Percentiles rank a stretch among this genome's conserved stretches.
Conservation (phyloP, 1,140 invertebrate genomes). For the Tetramorium alpestre region DNA sequence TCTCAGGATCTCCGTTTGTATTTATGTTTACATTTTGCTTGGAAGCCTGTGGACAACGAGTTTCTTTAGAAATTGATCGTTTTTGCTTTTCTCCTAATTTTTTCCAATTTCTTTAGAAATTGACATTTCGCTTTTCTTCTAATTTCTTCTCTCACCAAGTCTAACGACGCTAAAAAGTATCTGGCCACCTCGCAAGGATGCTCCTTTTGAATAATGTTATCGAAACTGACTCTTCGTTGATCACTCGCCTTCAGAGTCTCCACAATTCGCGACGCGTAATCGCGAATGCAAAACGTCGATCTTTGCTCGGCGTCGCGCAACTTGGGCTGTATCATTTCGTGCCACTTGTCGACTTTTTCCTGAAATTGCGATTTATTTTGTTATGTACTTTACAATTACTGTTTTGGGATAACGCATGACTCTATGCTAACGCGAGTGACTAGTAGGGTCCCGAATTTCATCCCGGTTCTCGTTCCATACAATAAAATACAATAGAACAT, state of each 20-base stretch:
- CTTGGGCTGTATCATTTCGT: conserved; percentile 77
- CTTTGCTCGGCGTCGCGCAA: conserved; percentile 75
- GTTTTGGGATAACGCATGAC: background rate
- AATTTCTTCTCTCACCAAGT: conserved; percentile 73
- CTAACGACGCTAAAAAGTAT: conserved; percentile 80
- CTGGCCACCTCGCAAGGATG: conserved; percentile 77
- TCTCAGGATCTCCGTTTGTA: background rate
- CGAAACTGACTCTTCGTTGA: conserved; percentile 71
- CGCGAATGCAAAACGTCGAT: conserved; percentile 76
- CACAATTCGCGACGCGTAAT: conserved; percentile 77
- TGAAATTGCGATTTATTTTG: conserved; percentile 70
- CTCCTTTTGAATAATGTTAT: conserved; percentile 70
- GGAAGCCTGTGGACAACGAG: conserved; percentile 57
- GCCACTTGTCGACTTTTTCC: conserved; percentile 77
- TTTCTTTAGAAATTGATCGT: background rate
- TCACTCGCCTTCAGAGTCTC: conserved; percentile 61
- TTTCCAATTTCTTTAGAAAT: background rate
- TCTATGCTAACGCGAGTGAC: no score
- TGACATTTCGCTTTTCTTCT: background rate
- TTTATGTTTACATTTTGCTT: conserved; percentile 62
- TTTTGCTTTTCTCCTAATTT: background rate
- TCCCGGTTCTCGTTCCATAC: no score
- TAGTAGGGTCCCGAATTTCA: no score
- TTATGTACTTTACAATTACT: conserved; percentile 69
- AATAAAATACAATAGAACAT: no score